A percentile compares a stretch with the other conserved stretches of the same genome.
These are phyloP conservation scores for Stegana nigrithorax DNA, from an alignment of 2,888 invertebrate species.

Conservation along the genomic window DNA sequence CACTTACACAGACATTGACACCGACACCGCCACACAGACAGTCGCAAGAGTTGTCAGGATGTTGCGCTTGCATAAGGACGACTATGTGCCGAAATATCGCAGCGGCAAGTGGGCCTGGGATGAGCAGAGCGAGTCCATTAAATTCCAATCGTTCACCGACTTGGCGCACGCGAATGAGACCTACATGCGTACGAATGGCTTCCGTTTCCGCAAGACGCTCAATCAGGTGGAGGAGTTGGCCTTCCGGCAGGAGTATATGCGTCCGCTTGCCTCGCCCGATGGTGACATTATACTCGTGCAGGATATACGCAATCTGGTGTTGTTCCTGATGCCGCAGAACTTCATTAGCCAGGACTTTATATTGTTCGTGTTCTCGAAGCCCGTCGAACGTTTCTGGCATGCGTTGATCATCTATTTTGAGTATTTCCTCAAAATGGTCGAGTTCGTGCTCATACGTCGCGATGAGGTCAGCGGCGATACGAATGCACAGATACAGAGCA, in stretches of 20 bases:
- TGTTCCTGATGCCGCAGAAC: constrained; percentile 50
- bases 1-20: no score
- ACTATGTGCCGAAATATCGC: constrained; percentile 47
- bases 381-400: constrained; percentile 49
- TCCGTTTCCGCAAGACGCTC: constrained; percentile 43
- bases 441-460: constrained; percentile 52
- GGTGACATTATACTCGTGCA: constrained; percentile 49
- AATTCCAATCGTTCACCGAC: constrained; percentile 30
- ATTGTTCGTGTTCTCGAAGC: constrained; percentile 45
- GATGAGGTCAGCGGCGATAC: constrained; percentile 48
- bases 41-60: no score
- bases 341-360: constrained; percentile 47
- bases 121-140: constrained; percentile 29
- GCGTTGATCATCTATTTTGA: constrained; percentile 60
- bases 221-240: constrained; percentile 54
- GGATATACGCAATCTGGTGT: constrained; percentile 56
- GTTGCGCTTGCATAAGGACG: constrained; percentile 32
- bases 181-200: constrained; percentile 36
- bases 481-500: constrained; percentile 44
- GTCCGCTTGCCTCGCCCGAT: constrained; percentile 40
- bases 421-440: constrained; percentile 53
- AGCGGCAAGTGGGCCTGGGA: constrained; percentile 52
- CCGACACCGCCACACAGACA: no score
- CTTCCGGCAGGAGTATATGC: constrained; percentile 49
- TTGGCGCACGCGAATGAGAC: constrained; percentile 30